phyloP scores from a whole-genome alignment of 2,888 invertebrate species.

The Agrochola macilenta region DNA sequence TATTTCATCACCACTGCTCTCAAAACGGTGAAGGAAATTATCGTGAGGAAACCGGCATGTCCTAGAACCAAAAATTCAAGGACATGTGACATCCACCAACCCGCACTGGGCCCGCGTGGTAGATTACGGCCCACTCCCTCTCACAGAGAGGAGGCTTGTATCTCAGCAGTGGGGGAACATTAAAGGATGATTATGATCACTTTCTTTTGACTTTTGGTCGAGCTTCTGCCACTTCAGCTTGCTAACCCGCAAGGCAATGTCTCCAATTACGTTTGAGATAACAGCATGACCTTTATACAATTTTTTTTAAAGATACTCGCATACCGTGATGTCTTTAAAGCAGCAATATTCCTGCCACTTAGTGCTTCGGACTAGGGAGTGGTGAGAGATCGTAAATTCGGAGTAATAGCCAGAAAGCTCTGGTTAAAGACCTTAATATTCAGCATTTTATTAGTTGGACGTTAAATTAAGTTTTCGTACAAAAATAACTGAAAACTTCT shows the following conservation, averaged over 20 bases:
- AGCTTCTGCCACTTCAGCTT: background rate
- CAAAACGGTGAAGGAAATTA: too few relatives aligned
- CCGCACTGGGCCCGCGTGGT: too few relatives aligned
- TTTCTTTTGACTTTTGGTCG: background rate
- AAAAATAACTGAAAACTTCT: slow-evolving; percentile 27
- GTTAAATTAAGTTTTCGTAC: slow-evolving; percentile 11
- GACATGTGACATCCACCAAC: too few relatives aligned
- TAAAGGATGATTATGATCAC: too few relatives aligned
- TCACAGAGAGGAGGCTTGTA: too few relatives aligned
- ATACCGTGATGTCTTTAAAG: background rate
- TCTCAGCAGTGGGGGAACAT: too few relatives aligned
- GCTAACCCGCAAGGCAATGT: background rate
- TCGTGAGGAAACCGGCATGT: too few relatives aligned
- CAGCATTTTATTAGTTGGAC: background rate
- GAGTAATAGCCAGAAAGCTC: background rate
- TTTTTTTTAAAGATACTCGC: background rate
- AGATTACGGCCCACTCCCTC: too few relatives aligned
- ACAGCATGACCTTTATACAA: background rate
- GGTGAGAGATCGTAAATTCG: background rate
- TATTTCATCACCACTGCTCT: too few relatives aligned
- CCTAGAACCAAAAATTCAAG: too few relatives aligned
- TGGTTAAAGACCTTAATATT: slow-evolving; percentile 4
- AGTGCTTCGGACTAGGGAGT: background rate
- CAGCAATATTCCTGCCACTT: background rate
- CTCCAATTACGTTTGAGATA: background rate